Base-by-base conservation (phyloP, 1,140 invertebrate species). In the Mya arenaria region DNA sequence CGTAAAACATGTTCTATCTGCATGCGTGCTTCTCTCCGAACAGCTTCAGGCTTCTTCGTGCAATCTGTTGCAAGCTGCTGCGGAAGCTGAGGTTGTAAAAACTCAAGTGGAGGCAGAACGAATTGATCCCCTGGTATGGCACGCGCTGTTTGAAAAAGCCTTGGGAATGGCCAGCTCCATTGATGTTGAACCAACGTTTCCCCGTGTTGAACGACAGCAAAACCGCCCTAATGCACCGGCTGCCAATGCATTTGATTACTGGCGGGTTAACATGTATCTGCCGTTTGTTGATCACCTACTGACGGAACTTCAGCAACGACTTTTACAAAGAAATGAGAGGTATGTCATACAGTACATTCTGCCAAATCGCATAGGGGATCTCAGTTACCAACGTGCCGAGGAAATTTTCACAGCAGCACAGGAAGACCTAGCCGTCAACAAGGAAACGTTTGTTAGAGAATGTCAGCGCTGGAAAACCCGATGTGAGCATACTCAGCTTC, bases 141-240 rank as follows among this genome's bases (percentile, higher is more conserved):
- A 56, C 0, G 48, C 52, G 6, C 48, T 74, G 48, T 77, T 19
- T 62, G 39, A 37, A 39, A 58, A 41, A 44, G 60, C 72, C 23
- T n/a, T 48, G 15, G 62, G 68, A 23, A 68, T 82, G 6, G 80
- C 72, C 15, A 34, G 25, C 25, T 41, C 66, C 23, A 44, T 58
- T 52, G 62, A 74, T 34, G 62, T 82, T n/a, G 25, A 66, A 23
- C 71, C 71, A n/a, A 44, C 71, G 8, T 25, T 65, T 10, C 80
- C 80, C 13, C 19, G 63, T 25, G 52, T n/a, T 8, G 62, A 60
- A 10, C 41, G 72, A 6, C 80, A 82, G 15, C 60, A 44, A 58
- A 19, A 82, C 37, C 41, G 71, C 15, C 41, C 60, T 19, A 79
- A 79, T 58, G 41, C 63, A 25, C 80, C 69, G 6, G 37, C 48